Evolutionary conservation across 2,113 vertebrate genomes (phyloP).

Genomic region (Syngnathus scovelli): DNA sequence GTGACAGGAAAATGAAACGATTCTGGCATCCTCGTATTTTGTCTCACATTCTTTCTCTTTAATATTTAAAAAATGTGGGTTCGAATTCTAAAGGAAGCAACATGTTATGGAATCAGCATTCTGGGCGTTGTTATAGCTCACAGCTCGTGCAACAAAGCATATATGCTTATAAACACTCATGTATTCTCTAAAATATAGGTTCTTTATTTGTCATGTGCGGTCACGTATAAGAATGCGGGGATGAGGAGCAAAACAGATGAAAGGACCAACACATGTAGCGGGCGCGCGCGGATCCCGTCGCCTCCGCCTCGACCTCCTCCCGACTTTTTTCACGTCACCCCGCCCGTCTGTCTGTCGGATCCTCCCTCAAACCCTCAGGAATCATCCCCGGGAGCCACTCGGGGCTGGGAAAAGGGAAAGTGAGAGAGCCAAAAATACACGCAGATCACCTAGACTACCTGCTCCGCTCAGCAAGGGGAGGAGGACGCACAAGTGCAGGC

Average conservation of each 20-base stretch:
- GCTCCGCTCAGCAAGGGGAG: conserved; percentile 48
- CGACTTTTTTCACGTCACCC: conserved; percentile 64
- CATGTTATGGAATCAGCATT: neutral
- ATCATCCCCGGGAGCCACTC: conserved; percentile 47
- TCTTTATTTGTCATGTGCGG: neutral
- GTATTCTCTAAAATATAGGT: neutral
- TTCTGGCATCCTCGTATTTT: neutral
- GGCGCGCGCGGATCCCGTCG: conserved; percentile 44
- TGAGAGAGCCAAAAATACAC: conserved; percentile 32
- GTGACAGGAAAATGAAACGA: neutral
- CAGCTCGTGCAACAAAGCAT: no score
- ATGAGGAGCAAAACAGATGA: conserved; percentile 20
- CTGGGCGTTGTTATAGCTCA: no score
- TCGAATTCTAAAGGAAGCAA: neutral
- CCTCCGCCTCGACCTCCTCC: conserved; percentile 57
- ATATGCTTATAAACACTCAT: neutral
- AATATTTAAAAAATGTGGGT: neutral
- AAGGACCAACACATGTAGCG: conserved; percentile 34
- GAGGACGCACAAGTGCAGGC: conserved; percentile 66
- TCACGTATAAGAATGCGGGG: neutral
- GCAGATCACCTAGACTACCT: conserved; percentile 56
- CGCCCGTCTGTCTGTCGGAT: conserved; percentile 64
- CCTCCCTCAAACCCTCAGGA: conserved; percentile 52
- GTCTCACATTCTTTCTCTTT: neutral
- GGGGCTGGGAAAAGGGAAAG: conserved; percentile 24